These are phyloP conservation scores for Macrosteles quadrilineatus DNA, from an alignment of 1,140 invertebrate species.

Conservation along the genomic window DNA sequence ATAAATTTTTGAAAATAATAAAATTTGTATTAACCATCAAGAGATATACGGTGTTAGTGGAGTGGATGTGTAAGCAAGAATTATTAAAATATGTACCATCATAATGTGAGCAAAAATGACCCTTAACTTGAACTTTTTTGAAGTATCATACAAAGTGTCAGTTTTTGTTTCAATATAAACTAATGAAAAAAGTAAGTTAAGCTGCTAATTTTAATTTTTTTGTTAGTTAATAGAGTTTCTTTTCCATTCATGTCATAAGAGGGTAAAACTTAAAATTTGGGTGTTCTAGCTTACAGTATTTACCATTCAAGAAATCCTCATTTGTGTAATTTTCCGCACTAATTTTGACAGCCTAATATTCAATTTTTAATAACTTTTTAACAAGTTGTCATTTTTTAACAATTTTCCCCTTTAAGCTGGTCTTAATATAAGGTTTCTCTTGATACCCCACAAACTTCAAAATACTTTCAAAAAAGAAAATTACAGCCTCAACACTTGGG, in stretches of 20 bases:
- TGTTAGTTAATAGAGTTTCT: not conserved
- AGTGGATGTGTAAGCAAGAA: slow-evolving; percentile 7
- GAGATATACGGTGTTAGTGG: slow-evolving; percentile 6
- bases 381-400: not conserved
- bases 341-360: slow-evolving; percentile 9
- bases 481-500: slow-evolving; percentile 1
- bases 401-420: slow-evolving; percentile 6
- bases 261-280: not conserved
- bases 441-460: not conserved
- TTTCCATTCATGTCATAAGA: slow-evolving; percentile 1
- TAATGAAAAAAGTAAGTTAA: slow-evolving; percentile 7
- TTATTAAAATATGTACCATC: not conserved
- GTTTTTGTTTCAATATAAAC: slow-evolving; percentile 7
- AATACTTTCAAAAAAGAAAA: slow-evolving; percentile 10
- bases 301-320: slow-evolving; percentile 13
- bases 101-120: not conserved
- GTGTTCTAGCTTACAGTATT: not conserved
- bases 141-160: not conserved
- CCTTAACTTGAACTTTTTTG: not conserved
- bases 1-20: not conserved
- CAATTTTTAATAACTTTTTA: slow-evolving; percentile 19
- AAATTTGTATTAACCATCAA: not conserved
- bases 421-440: slow-evolving; percentile 13
- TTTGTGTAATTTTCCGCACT: slow-evolving; percentile 12
- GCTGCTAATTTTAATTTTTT: slow-evolving; percentile 7